These are phyloP conservation scores for Cyprinodon tularosa DNA, from an alignment of 2,113 vertebrate species.

Conservation along the genomic window DNA sequence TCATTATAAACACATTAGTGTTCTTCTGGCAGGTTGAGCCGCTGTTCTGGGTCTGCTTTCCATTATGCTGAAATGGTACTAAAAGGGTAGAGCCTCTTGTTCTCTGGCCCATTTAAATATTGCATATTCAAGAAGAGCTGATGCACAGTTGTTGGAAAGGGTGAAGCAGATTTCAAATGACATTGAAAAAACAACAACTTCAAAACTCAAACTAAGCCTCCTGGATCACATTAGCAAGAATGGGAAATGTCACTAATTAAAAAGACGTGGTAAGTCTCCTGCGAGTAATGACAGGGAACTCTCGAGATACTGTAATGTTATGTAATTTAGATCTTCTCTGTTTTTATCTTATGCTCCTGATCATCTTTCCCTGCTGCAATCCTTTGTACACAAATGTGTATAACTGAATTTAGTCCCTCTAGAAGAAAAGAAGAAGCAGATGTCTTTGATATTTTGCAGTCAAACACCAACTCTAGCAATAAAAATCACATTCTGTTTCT, in stretches of 20 bases:
- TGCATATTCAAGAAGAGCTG: conserved; percentile 22
- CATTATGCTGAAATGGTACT: conserved; percentile 42
- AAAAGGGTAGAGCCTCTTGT: conserved; percentile 52
- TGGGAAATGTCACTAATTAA: conserved; percentile 2
- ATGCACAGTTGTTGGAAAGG: conserved; percentile 4
- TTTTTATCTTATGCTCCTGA: conserved; percentile 17
- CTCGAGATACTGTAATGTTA: background rate
- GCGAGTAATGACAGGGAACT: background rate
- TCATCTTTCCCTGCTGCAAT: background rate
- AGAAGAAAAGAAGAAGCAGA: background rate
- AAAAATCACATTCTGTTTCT: background rate
- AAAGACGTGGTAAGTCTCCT: conserved; percentile 20
- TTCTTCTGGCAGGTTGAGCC: conserved; percentile 47
- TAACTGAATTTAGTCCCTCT: background rate
- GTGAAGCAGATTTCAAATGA: conserved; percentile 17
- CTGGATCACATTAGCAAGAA: conserved; percentile 6
- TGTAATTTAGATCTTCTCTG: conserved; percentile 1
- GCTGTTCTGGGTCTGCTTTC: conserved; percentile 46
- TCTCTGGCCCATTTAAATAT: conserved; percentile 40
- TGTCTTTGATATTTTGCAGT: background rate
- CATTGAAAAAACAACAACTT: background rate
- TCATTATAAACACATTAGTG: conserved; percentile 76
- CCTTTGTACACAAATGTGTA: conserved; percentile 11
- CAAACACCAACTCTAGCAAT: background rate
- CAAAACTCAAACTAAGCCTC: background rate